Evolutionary conservation across 1,140 invertebrate genomes (phyloP).

Genomic region (Meloidogyne hapla): DNA sequence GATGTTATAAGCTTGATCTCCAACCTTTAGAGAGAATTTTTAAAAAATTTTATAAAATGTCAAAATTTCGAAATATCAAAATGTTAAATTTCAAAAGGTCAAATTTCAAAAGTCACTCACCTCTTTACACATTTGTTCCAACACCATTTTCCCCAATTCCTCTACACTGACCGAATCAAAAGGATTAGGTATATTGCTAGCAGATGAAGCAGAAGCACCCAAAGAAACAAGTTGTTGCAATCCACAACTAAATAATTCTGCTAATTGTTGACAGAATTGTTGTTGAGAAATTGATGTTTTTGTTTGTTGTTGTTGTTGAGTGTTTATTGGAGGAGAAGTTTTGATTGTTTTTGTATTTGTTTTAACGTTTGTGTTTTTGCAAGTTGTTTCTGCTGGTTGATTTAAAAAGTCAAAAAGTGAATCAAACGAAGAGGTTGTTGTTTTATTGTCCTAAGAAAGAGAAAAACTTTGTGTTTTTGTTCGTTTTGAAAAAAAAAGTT

Average conservation of each 20-base stretch:
- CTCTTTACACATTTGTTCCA: constrained; percentile 1
- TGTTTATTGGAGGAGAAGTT: neutral
- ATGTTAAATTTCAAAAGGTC: too few relatives aligned
- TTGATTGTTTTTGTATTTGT: neutral
- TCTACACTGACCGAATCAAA: neutral
- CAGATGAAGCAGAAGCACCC: neutral
- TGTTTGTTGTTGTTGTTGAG: neutral
- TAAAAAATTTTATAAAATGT: too few relatives aligned
- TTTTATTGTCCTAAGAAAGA: neutral
- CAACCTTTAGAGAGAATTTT: neutral
- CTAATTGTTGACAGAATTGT: neutral
- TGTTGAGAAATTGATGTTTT: neutral
- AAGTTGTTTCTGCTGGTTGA: neutral
- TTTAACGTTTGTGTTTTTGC: neutral
- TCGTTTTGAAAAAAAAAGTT: too few relatives aligned
- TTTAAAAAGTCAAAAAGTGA: neutral
- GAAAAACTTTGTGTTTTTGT: too few relatives aligned
- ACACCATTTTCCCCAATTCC: neutral
- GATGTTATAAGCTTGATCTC: neutral
- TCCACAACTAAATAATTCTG: neutral
- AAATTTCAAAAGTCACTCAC: neutral
- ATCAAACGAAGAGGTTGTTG: neutral
- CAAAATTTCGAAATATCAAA: too few relatives aligned
- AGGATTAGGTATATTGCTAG: neutral
- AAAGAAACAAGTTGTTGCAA: neutral